Percentiles rank a stretch among this genome's conserved stretches.
phyloP scores from a whole-genome alignment of 2,888 invertebrate genomes.

The Lamproptera curius region DNA sequence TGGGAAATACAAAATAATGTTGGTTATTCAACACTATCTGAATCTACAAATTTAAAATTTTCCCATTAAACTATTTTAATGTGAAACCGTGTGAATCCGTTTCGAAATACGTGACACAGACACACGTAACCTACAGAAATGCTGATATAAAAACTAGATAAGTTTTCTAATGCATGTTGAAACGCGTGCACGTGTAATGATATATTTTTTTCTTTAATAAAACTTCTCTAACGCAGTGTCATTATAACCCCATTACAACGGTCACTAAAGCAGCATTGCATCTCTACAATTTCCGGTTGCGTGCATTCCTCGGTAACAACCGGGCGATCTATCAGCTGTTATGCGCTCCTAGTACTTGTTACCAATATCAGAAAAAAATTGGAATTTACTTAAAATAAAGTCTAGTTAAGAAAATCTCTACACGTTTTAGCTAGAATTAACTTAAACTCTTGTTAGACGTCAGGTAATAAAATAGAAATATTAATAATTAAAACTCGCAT shows the following conservation, averaged over 20 bases:
- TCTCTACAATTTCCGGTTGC: neutral
- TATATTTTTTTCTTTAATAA: conserved; percentile 6
- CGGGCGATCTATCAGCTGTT: neutral
- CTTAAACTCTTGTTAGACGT: too few species aligned
- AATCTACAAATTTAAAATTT: too few species aligned
- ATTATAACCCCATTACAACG: conserved; percentile 20
- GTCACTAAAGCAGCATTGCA: conserved; percentile 6
- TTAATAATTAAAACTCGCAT: too few species aligned
- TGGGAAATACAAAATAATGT: too few species aligned
- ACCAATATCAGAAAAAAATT: too few species aligned
- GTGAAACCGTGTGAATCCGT: too few species aligned
- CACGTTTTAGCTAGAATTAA: too few species aligned
- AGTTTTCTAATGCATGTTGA: conserved; percentile 12
- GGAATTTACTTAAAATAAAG: too few species aligned
- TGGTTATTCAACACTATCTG: too few species aligned
- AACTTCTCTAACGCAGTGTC: conserved; percentile 6
- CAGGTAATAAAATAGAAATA: too few species aligned
- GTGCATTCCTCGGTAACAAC: conserved; percentile 7
- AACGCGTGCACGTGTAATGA: conserved; percentile 1
- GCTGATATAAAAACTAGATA: conserved; percentile 3
- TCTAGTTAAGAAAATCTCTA: too few species aligned
- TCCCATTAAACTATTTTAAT: too few species aligned
- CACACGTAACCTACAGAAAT: neutral
- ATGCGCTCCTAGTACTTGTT: neutral
- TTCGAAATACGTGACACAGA: neutral